These are phyloP conservation scores for Trichosurus vulpecula DNA, from an alignment of 2,797 vertebrate species.

Conservation along the genomic window DNA sequence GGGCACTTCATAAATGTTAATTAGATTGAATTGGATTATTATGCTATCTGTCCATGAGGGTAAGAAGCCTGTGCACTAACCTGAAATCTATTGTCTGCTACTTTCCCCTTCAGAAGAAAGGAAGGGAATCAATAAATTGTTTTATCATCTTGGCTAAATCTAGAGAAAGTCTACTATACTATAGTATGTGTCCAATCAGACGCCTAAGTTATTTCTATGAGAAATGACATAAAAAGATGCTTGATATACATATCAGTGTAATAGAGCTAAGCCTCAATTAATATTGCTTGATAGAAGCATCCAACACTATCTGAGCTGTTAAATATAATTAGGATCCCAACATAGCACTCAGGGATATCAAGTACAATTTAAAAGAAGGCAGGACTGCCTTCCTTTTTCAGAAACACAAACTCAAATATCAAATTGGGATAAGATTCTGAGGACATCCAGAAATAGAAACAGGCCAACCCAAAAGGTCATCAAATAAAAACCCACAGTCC, in stretches of 20 bases:
- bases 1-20: background rate
- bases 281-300: conserved; percentile 30
- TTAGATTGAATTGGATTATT: background rate
- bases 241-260: background rate
- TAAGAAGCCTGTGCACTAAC: background rate
- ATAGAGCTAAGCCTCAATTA: conserved; percentile 38
- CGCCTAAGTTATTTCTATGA: background rate
- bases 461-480: background rate
- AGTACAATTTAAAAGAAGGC: background rate
- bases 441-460: conserved; percentile 7
- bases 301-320: conserved; percentile 37
- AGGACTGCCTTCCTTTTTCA: background rate
- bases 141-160: conserved; percentile 15
- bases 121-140: background rate
- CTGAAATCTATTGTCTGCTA: background rate
- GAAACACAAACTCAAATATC: background rate
- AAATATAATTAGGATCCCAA: conserved; percentile 49
- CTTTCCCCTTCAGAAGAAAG: background rate
- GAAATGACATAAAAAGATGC: conserved; percentile 27
- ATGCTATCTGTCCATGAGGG: background rate
- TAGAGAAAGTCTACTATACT: conserved; percentile 11
- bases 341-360: conserved; percentile 17
- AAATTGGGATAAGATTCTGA: background rate
- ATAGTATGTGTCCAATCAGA: background rate
- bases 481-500: background rate